Evolutionary conservation across 2,888 invertebrate species (phyloP), one percentile per base, ranked within the genome.

Genomic region (Callinectes sapidus): DNA sequence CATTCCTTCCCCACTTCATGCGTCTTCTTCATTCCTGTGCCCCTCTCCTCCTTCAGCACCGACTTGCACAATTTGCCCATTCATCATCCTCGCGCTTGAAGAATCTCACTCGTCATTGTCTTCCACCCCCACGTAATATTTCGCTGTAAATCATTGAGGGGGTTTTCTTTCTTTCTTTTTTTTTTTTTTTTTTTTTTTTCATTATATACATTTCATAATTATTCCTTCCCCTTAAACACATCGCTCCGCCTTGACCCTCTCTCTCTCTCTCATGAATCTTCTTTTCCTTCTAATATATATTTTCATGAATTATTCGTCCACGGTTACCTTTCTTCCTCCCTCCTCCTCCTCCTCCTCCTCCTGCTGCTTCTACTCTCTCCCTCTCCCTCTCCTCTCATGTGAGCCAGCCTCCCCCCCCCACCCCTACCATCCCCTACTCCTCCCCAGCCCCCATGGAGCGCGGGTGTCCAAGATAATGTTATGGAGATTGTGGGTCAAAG

Each of bases 401-500:
- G n/a, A n/a, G n/a, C n/a, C n/a, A n/a, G n/a, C n/a, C n/a, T n/a
- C n/a, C 35, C 35, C 35, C 35, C 13, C 18, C 23, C 18, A 16
- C 10, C 89, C 42, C 16, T 18, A 42, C 35, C 86, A 14, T n/a
- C 42, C 48, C 87, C 13, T 14, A 18, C 71, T 1, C n/a, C 66
- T 39, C 35, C 39, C 39, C 89, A 23, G 14, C 32, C 42, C 90
- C 86, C n/a, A 89, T 13, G 35, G 89, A 48, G 92, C 86, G 92
- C 66, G 42, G 92, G 92, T 92, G 92, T 90, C 90, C 66, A 88
- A 18, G 87, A 87, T 92, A 92, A 92, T 92, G 90, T 92, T 89
- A 92, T 92, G 92, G 90, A 90, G 92, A 92, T 92, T 92, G 89
- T 42, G 28, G 92, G 92, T 92, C 92, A 92, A 77, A 88, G 92